Evolutionary conservation across 2,113 vertebrate species (phyloP).

Genomic region (Heliornis fulica): DNA sequence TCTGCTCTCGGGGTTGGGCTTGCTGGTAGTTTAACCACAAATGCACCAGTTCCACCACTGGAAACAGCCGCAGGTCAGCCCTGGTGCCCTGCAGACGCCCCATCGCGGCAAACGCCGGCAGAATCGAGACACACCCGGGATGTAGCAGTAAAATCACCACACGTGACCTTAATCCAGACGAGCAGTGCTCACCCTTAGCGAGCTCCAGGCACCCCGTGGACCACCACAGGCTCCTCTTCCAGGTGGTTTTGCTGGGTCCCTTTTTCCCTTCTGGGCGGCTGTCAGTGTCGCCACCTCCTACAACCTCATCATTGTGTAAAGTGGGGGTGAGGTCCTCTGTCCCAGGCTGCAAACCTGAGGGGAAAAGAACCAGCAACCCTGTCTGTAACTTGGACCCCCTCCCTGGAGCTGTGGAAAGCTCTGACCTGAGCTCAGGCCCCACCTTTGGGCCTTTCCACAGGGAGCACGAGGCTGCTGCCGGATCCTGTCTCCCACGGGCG

Average conservation of each 20-base stretch:
- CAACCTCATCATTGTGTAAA: not conserved
- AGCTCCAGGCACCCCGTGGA: not conserved
- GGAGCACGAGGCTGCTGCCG: not conserved
- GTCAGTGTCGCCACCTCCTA: not conserved
- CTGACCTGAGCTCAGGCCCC: no score
- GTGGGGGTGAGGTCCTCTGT: not conserved
- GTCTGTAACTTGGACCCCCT: no score
- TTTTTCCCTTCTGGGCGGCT: not conserved
- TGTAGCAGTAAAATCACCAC: not conserved
- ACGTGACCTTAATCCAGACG: fast-evolving
- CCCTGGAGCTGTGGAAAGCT: no score
- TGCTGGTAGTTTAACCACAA: not conserved
- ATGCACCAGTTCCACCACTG: not conserved
- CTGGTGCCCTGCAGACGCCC: not conserved
- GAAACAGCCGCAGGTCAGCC: not conserved
- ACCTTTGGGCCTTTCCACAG: no score
- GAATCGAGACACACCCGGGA: not conserved
- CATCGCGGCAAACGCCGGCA: not conserved
- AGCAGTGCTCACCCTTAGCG: not conserved
- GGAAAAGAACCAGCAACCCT: not conserved
- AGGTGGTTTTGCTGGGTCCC: not conserved
- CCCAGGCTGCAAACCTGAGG: not conserved
- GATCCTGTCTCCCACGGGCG: not conserved
- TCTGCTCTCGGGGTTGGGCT: not conserved
- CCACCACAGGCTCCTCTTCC: not conserved